phyloP scores from a whole-genome alignment of 2,113 vertebrate species.

The Nothocercus nigrocapillus region DNA sequence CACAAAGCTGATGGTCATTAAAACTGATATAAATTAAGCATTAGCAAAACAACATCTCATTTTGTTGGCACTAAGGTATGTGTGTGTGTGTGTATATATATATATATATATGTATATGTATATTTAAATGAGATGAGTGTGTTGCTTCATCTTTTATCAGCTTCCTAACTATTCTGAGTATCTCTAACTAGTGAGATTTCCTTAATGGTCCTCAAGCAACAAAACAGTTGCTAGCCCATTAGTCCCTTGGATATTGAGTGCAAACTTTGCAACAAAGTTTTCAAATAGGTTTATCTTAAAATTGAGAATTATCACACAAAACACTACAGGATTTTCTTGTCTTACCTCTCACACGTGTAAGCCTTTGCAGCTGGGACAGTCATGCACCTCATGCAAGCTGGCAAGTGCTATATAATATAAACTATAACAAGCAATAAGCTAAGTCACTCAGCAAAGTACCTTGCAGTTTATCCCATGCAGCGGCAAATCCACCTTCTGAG shows the following conservation, averaged over 20 bases:
- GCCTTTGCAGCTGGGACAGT: neutral
- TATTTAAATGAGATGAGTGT: constrained; percentile 10
- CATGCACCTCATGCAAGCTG: accelerated
- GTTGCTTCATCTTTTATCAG: constrained; percentile 24
- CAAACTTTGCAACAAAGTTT: neutral
- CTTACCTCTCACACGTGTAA: neutral
- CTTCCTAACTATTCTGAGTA: neutral
- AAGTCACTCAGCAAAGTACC: neutral
- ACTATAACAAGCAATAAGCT: neutral
- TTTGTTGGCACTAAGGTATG: neutral
- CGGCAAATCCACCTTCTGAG: neutral
- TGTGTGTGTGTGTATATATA: no score
- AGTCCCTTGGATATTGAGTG: neutral
- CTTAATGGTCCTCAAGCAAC: neutral
- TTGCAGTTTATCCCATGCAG: neutral
- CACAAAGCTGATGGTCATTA: neutral
- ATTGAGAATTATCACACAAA: neutral
- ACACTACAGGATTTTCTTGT: neutral
- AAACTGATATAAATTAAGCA: neutral
- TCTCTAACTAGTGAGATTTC: neutral
- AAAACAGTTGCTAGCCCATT: neutral
- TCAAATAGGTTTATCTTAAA: neutral
- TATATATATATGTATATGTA: neutral
- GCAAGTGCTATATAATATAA: neutral
- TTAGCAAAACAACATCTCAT: neutral